Evolutionary conservation across 1,140 invertebrate genomes (phyloP).

Genomic region (Drosophila auraria): DNA sequence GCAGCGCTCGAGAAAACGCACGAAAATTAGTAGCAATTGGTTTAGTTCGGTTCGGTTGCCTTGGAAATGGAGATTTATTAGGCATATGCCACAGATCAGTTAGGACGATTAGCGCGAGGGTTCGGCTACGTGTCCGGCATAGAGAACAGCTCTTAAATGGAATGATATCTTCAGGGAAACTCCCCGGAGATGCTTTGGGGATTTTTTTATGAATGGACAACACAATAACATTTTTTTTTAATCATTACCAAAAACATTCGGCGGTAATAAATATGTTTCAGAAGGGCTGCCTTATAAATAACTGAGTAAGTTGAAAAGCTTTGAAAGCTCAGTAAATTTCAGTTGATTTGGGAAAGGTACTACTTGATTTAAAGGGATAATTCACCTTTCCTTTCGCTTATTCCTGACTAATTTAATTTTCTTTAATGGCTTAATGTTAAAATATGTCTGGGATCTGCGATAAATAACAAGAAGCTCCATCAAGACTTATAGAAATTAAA

Average conservation of each 20-base stretch:
- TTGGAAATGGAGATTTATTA: slow-evolving; percentile 73
- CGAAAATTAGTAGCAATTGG: slow-evolving; percentile 79
- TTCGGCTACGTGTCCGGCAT: slow-evolving; percentile 67
- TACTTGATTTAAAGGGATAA: slow-evolving; percentile 3
- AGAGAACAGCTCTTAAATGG: slow-evolving; percentile 24
- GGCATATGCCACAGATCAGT: slow-evolving; percentile 76
- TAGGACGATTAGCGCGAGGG: slow-evolving; percentile 49
- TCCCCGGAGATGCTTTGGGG: neutral
- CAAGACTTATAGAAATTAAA: neutral
- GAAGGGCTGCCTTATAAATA: slow-evolving; percentile 21
- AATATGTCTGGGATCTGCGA: neutral
- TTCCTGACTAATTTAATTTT: neutral
- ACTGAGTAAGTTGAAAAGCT: neutral
- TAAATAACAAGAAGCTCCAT: neutral
- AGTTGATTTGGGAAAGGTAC: neutral
- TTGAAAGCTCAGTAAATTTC: neutral
- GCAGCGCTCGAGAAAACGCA: slow-evolving; percentile 70
- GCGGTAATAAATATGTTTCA: slow-evolving; percentile 18
- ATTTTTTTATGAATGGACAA: slow-evolving; percentile 38
- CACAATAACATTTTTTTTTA: slow-evolving; percentile 39
- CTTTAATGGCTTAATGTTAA: neutral
- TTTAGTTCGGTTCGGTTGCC: slow-evolving; percentile 29
- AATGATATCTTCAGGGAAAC: slow-evolving; percentile 6
- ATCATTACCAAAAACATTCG: slow-evolving; percentile 17
- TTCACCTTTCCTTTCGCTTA: neutral